Percentiles rank a stretch among this genome's conserved stretches.
Conservation (phyloP, 1,140 invertebrate genomes). For the Scaptomyza montana region DNA sequence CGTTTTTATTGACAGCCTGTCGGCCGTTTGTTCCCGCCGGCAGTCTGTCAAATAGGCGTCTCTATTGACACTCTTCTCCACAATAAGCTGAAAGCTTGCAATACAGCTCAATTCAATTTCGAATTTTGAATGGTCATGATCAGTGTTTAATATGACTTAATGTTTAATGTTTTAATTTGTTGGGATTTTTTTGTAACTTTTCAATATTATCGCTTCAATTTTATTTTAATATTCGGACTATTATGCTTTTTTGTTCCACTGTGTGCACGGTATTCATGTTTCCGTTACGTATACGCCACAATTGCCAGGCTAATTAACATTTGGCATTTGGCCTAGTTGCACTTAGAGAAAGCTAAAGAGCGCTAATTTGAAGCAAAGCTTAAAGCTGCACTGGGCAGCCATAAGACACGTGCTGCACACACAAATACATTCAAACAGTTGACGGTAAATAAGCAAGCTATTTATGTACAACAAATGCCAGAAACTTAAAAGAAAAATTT, state of each 20-base stretch:
- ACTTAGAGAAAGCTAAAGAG: constrained; percentile 16
- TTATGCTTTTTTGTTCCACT: neutral
- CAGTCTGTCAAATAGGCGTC: constrained; percentile 44
- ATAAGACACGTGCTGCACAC: constrained; percentile 44
- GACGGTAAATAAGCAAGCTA: constrained; percentile 55
- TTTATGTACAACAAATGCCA: constrained; percentile 61
- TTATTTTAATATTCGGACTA: too few relatives aligned
- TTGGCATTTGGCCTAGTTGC: constrained; percentile 17
- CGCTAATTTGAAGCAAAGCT: constrained; percentile 5
- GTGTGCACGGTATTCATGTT: neutral
- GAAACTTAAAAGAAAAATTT: constrained; percentile 22
- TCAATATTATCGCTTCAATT: too few relatives aligned
- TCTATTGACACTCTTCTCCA: constrained; percentile 28
- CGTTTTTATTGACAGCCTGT: constrained; percentile 65
- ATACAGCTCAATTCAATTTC: neutral
- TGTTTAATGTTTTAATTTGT: neutral
- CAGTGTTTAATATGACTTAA: neutral
- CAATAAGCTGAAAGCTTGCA: neutral
- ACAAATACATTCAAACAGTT: constrained; percentile 27
- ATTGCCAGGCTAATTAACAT: constrained; percentile 45
- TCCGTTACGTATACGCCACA: constrained; percentile 51
- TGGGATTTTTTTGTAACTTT: too few relatives aligned
- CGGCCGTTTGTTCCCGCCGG: constrained; percentile 32
- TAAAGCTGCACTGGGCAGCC: constrained; percentile 36
- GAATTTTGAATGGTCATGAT: neutral